phyloP scores from a whole-genome alignment of 2,797 vertebrate genomes.

The Gila robusta region DNA sequence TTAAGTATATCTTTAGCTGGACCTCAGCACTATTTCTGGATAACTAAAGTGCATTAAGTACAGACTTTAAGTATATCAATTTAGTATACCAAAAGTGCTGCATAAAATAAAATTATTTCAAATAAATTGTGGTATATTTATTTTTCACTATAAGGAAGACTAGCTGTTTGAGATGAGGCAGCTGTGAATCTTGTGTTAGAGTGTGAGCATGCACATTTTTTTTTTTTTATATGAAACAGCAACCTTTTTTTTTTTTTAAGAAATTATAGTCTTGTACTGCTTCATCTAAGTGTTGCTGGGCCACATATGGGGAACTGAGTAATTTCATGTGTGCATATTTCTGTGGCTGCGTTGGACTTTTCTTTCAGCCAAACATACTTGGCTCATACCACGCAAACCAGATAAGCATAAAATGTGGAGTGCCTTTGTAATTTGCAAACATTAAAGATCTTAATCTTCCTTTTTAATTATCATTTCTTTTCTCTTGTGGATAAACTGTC shows the following conservation, averaged over 20 bases:
- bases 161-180: background rate
- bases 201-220: background rate
- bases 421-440: conserved; percentile 15
- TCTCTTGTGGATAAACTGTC: background rate
- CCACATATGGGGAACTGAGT: conserved; percentile 9
- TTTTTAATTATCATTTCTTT: conserved; percentile 13
- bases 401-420: conserved; percentile 22
- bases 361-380: conserved; percentile 34
- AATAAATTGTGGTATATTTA: too few species aligned
- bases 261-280: background rate
- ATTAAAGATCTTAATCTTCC: conserved; percentile 12
- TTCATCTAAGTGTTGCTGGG: background rate
- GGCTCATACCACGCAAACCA: conserved; percentile 39
- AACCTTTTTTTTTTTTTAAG: background rate
- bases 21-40: background rate
- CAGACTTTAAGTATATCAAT: background rate
- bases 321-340: conserved; percentile 18
- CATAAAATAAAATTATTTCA: too few species aligned
- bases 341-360: conserved; percentile 28
- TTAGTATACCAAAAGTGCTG: background rate
- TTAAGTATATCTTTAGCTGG: background rate
- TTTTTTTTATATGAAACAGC: background rate
- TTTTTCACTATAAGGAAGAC: background rate
- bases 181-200: background rate
- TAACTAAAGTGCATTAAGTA: background rate